Evolutionary conservation across 92 coral and sea anemone species (phyloP).

Genomic region (Metridium senile): DNA sequence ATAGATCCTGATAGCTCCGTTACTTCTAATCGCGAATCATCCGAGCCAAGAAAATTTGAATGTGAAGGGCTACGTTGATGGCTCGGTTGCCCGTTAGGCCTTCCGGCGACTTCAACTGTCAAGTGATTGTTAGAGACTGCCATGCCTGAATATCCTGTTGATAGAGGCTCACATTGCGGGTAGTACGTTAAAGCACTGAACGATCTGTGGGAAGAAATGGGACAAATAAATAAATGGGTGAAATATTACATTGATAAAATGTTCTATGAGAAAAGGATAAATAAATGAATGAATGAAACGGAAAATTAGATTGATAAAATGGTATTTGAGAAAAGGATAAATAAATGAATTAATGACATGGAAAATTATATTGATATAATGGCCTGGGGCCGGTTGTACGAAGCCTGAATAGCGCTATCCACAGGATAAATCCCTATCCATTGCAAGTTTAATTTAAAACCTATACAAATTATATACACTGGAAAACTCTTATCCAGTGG

Average conservation of each 20-base stretch:
- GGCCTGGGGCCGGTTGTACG: no score
- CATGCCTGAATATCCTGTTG: background rate
- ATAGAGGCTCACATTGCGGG: constrained; percentile 5
- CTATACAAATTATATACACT: no score
- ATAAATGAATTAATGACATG: no score
- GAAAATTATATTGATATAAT: no score
- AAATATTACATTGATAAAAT: background rate
- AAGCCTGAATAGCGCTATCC: no score
- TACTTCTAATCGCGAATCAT: constrained; percentile 33
- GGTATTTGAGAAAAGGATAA: no score
- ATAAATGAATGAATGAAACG: no score
- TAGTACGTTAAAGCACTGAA: constrained; percentile 8
- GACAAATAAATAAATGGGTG: background rate
- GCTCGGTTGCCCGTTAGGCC: background rate
- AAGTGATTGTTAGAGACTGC: constrained; percentile 38
- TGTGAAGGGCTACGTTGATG: constrained; percentile 16
- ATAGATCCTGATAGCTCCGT: constrained; percentile 38
- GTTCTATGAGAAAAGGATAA: no score
- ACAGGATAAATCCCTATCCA: no score
- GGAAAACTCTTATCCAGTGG: no score
- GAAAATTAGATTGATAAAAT: no score
- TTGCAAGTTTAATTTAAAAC: no score
- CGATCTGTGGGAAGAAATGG: background rate
- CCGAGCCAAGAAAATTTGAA: constrained; percentile 20
- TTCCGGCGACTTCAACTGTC: constrained; percentile 27